Evolutionary conservation across 2,113 vertebrate species (phyloP).

Genomic region (Setophaga coronata): DNA sequence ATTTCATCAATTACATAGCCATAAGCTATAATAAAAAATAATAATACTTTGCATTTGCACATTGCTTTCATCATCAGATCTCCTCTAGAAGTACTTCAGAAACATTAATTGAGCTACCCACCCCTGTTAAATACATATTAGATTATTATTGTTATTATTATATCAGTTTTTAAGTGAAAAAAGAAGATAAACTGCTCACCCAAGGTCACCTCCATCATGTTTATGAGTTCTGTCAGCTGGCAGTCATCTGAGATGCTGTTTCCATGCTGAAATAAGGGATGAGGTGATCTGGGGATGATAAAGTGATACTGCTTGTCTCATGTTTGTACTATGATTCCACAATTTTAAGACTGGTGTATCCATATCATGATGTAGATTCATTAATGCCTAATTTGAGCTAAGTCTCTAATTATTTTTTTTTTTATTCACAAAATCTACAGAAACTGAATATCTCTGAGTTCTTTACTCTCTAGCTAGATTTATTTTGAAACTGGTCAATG

Average conservation of each 20-base stretch:
- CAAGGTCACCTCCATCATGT: not conserved
- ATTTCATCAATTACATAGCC: constrained; percentile 24
- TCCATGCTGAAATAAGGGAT: not conserved
- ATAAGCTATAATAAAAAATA: constrained; percentile 40
- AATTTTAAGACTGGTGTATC: not conserved
- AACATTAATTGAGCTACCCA: not conserved
- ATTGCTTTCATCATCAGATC: not conserved
- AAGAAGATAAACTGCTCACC: not conserved
- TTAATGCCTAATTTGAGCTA: not conserved
- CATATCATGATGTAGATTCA: not conserved
- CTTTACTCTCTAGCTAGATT: not conserved
- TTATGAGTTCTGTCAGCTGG: not conserved
- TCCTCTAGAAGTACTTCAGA: not conserved
- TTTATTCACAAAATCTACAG: not conserved
- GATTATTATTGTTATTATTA: not conserved
- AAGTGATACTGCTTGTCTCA: not conserved
- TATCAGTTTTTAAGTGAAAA: not conserved
- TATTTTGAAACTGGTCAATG: not conserved
- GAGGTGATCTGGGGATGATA: not conserved
- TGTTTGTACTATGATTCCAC: not conserved
- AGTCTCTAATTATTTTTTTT: not conserved
- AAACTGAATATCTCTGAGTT: not conserved
- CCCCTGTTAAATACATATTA: not conserved
- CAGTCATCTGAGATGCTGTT: not conserved
- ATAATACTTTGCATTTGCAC: not conserved